Evolutionary conservation across 2,113 vertebrate species (phyloP).

Genomic region (Martes martes): DNA sequence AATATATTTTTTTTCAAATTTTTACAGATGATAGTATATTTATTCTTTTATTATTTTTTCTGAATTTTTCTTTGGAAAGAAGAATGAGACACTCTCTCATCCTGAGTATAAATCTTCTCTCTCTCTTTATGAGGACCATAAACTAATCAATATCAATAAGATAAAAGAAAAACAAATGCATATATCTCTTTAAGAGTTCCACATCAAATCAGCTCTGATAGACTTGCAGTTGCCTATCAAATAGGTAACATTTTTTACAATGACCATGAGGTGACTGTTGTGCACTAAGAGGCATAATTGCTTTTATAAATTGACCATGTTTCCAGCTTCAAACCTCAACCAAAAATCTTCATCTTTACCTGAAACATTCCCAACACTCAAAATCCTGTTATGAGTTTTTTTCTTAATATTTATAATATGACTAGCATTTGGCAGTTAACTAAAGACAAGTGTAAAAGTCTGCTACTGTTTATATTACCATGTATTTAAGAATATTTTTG

Average conservation of each 20-base stretch:
- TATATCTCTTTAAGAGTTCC: not conserved
- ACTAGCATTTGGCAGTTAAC: not conserved
- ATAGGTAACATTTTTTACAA: not conserved
- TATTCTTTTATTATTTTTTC: not conserved
- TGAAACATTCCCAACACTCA: not conserved
- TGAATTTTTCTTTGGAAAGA: not conserved
- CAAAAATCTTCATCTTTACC: not conserved
- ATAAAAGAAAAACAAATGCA: not conserved
- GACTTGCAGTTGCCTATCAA: not conserved
- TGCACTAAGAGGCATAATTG: not conserved
- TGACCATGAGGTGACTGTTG: not conserved
- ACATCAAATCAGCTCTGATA: not conserved
- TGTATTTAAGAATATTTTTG: not conserved
- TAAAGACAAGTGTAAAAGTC: not conserved
- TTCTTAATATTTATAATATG: not conserved
- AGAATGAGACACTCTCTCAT: not conserved
- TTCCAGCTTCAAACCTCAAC: not conserved
- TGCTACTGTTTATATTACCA: not conserved
- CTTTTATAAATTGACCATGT: not conserved
- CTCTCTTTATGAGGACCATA: not conserved
- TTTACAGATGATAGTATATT: not conserved
- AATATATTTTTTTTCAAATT: constrained; percentile 22
- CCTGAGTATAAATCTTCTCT: not conserved
- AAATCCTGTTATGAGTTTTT: not conserved
- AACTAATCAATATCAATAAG: not conserved